Base-by-base conservation (phyloP, 2,888 invertebrate genomes). In the Tetragonula carbonaria region DNA sequence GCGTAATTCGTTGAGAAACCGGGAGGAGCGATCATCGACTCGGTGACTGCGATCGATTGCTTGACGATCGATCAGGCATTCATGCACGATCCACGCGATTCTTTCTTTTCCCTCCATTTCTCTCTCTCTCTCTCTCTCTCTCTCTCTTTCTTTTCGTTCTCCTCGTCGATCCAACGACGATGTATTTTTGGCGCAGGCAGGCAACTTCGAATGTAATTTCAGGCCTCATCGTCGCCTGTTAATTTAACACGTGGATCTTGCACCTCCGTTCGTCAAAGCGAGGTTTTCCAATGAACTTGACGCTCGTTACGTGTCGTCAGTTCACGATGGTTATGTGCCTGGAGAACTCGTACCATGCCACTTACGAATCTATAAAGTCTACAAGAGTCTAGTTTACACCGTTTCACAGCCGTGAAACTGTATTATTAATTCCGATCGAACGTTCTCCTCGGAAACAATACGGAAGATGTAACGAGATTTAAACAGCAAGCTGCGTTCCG, bases 51-150 rank as follows among this genome's bases (percentile, higher is more conserved):
- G 90, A 88, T 89, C 88, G 88, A 88, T 75, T 85, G 84, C 88
- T 88, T 84, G 72, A 74, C 90, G 90, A 90, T 90, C 90, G 89
- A 89, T 90, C 91, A 87, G 87, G 90, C 91, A 90, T 90, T 91
- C 92, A 90, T 85, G 91, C 87, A 87, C 88, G 88, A 86, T 75
- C 88, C 78, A 71, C 83, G 86, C 84, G 72, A 85, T 85, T 68
- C 80, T 73, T 78, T 72, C 71, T 77, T 67, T 28, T 62, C 67
- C 5, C 5, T 51, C 23, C 23, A 4, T 23, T 33, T n/a, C 14
- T 23, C n/a, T 4, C 13, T 53, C 18, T 50, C 75, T 23, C n/a
- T 4, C 13, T 53, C 18, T 50, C 75, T 14, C 14, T 4, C 23
- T 14, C 16, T 63, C 38, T 33, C 23, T 50, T 6, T 14, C 16